Conservation (phyloP, 1,140 invertebrate species). For the Holcopasites calliopsidis region DNA sequence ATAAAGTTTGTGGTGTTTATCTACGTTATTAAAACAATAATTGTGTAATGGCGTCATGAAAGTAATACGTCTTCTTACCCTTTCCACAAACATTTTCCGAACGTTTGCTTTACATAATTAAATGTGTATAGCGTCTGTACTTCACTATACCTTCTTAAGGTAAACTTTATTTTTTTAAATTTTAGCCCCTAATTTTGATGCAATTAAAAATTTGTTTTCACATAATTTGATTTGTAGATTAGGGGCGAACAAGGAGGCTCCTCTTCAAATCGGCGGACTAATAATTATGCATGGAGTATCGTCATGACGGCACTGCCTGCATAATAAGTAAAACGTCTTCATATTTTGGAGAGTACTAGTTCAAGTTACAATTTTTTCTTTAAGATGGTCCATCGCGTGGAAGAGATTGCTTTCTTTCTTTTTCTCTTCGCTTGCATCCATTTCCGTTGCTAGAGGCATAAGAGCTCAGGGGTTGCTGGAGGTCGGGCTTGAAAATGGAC, state of each 20-base stretch:
- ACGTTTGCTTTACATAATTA: too few species aligned
- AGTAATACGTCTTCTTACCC: too few species aligned
- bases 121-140: too few species aligned
- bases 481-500: constrained; percentile 29
- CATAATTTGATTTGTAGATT: constrained; percentile 41
- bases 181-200: too few species aligned
- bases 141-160: too few species aligned
- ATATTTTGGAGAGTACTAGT: constrained; percentile 26
- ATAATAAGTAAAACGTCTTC: constrained; percentile 53
- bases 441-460: not conserved
- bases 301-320: constrained; percentile 24
- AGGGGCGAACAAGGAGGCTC: constrained; percentile 55
- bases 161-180: too few species aligned
- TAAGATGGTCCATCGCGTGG: constrained; percentile 46
- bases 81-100: too few species aligned
- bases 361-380: constrained; percentile 20
- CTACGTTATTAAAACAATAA: too few species aligned
- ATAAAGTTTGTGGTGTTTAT: too few species aligned
- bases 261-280: constrained; percentile 26
- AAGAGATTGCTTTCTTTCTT: constrained; percentile 12
- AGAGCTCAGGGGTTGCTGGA: not conserved
- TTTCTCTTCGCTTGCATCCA: not conserved
- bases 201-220: constrained; percentile 45
- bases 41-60: too few species aligned
- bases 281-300: constrained; percentile 62